Conservation (phyloP, 2,888 invertebrate species). For the Melanargia galathea region DNA sequence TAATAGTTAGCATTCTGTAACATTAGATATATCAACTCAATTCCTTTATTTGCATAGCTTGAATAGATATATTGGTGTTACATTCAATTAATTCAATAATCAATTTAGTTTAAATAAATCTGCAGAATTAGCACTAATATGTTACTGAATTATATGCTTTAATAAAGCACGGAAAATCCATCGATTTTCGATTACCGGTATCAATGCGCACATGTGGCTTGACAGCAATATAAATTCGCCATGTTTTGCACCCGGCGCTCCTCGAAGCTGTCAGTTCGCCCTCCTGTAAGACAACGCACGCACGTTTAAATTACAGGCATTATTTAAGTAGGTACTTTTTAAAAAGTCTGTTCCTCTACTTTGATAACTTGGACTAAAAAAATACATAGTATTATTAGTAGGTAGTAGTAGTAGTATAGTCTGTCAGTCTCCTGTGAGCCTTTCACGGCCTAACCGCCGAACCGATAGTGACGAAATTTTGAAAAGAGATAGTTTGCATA, state of each 20-base stretch:
- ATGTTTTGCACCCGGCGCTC: constrained; percentile 72
- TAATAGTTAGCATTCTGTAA: too few relatives aligned
- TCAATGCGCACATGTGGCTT: constrained; percentile 54
- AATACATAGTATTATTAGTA: not conserved
- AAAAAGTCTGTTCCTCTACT: not conserved
- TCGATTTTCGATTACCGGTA: constrained; percentile 24
- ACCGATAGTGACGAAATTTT: too few relatives aligned
- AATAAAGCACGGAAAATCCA: constrained; percentile 23
- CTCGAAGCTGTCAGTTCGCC: constrained; percentile 70
- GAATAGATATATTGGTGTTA: too few relatives aligned
- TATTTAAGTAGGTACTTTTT: not conserved
- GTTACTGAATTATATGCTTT: not conserved
- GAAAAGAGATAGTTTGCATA: too few relatives aligned
- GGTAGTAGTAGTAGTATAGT: too few relatives aligned
- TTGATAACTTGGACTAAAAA: not conserved
- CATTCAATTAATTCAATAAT: too few relatives aligned
- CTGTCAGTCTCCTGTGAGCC: too few relatives aligned
- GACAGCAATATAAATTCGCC: constrained; percentile 72
- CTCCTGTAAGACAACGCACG: constrained; percentile 68
- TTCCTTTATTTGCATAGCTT: too few relatives aligned
- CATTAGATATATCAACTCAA: too few relatives aligned
- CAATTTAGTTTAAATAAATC: too few relatives aligned
- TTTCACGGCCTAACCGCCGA: too few relatives aligned
- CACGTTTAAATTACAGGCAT: constrained; percentile 46
- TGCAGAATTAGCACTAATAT: not conserved